A percentile compares a stretch with the other conserved stretches of the same genome.
Evolutionary conservation across 1,140 invertebrate genomes (phyloP).

Genomic region (Pseudomyrmex dendroicus): DNA sequence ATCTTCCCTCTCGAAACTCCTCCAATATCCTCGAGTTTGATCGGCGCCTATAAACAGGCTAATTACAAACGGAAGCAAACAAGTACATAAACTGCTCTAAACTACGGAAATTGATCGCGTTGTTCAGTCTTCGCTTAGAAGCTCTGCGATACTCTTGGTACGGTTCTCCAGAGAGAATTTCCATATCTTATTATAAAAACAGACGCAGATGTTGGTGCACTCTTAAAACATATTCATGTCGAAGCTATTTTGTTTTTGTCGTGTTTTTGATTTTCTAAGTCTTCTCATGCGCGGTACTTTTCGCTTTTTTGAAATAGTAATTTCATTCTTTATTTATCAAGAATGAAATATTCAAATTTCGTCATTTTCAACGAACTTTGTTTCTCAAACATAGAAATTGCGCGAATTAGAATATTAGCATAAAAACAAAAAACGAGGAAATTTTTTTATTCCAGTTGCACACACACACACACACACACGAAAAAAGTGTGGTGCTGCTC

Average conservation of each 20-base stretch:
- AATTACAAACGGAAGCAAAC: constrained; percentile 51
- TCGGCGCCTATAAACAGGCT: constrained; percentile 24
- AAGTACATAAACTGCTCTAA: background rate
- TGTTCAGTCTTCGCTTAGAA: background rate
- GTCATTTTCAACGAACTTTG: background rate
- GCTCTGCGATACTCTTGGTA: background rate
- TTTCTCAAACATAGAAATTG: too few species aligned
- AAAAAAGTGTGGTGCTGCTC: constrained; percentile 29
- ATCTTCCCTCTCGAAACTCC: constrained; percentile 14
- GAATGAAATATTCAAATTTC: background rate
- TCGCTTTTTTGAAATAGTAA: background rate
- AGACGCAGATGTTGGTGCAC: background rate
- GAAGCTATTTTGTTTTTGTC: background rate
- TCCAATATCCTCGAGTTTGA: constrained; percentile 52
- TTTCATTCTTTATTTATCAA: background rate
- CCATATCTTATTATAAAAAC: background rate
- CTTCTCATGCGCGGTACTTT: too few species aligned
- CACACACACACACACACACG: background rate
- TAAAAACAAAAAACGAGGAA: background rate
- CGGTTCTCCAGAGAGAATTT: background rate
- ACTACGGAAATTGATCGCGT: constrained; percentile 41
- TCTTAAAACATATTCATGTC: background rate
- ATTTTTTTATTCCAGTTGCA: constrained; percentile 2
- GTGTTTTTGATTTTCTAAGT: background rate
- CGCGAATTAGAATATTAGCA: background rate